Percentiles rank a stretch among this genome's conserved stretches.
These are phyloP conservation scores for Neodontobutis hainanensis DNA, from an alignment of 2,113 vertebrate genomes.

Conservation along the genomic window DNA sequence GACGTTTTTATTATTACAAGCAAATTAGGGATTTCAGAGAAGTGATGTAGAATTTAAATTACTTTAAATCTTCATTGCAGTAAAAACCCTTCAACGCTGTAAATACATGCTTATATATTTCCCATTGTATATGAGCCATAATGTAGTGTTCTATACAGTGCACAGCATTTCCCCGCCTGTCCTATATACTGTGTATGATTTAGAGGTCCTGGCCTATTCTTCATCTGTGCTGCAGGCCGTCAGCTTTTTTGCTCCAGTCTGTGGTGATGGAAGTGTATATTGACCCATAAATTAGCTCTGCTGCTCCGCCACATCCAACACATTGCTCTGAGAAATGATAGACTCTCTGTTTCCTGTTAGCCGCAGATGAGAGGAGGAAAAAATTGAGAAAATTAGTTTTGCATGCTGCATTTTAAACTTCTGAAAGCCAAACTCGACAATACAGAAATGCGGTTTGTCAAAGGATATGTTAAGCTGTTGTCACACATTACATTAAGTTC, in stretches of 20 bases:
- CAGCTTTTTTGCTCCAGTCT: slow-evolving; percentile 46
- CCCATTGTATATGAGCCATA: neutral
- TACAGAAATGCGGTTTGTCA: neutral
- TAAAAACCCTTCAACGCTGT: neutral
- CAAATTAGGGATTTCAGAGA: slow-evolving; percentile 8
- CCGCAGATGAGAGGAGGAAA: slow-evolving; percentile 28
- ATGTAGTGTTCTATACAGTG: neutral
- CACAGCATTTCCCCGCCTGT: slow-evolving; percentile 2
- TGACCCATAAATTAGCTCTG: slow-evolving; percentile 74
- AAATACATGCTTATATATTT: slow-evolving; percentile 3
- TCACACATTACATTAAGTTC: neutral
- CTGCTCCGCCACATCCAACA: slow-evolving; percentile 53
- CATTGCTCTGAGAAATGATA: slow-evolving; percentile 55
- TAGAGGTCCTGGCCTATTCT: slow-evolving; percentile 50
- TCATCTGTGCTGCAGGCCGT: slow-evolving; percentile 46
- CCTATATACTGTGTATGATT: slow-evolving; percentile 28
- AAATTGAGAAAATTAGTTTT: slow-evolving; percentile 5
- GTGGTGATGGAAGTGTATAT: slow-evolving; percentile 72
- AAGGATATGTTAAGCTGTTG: neutral
- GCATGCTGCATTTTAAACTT: slow-evolving; percentile 3
- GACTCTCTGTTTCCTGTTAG: slow-evolving; percentile 33
- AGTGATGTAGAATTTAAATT: neutral
- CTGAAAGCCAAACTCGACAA: neutral
- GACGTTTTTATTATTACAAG: slow-evolving; percentile 25
- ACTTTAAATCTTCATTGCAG: neutral